These are phyloP conservation scores for Villa cingulata DNA, from an alignment of 2,888 invertebrate species.

Conservation along the genomic window DNA sequence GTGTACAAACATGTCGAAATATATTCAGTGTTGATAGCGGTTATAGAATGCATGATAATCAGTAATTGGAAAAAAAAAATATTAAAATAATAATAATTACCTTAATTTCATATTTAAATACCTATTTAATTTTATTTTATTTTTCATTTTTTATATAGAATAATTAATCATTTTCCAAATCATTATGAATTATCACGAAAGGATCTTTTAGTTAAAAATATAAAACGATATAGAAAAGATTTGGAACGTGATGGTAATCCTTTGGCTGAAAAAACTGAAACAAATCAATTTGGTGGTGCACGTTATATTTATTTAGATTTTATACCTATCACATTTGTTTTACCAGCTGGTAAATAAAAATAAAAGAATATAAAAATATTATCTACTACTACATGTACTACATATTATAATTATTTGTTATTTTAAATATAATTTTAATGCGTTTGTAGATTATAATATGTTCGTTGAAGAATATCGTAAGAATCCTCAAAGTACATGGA, in stretches of 20 bases:
- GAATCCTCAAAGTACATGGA: conserved; percentile 91
- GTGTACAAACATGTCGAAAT: conserved; percentile 77
- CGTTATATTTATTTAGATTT: conserved; percentile 78
- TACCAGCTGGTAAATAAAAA: conserved; percentile 52
- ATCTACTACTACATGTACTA: neutral
- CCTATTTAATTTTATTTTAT: neutral
- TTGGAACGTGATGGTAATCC: conserved; percentile 80
- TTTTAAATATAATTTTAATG: too few relatives aligned
- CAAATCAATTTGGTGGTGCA: conserved; percentile 44
- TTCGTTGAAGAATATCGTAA: conserved; percentile 94
- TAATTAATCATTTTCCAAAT: conserved; percentile 93
- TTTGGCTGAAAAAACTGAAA: conserved; percentile 59
- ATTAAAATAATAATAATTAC: neutral
- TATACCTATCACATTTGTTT: conserved; percentile 83
- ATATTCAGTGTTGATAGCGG: conserved; percentile 87
- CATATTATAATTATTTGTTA: neutral
- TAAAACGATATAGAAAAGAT: conserved; percentile 85
- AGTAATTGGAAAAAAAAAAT: conserved; percentile 41
- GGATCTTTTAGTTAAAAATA: conserved; percentile 90
- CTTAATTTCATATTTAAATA: neutral
- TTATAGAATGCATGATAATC: conserved; percentile 83
- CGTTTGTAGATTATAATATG: conserved; percentile 82
- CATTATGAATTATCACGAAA: conserved; percentile 91
- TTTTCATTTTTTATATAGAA: conserved; percentile 37
- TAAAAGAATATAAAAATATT: neutral